Conservation (phyloP, 2,113 vertebrate species). For the Lethenteron camtschaticum region DNA sequence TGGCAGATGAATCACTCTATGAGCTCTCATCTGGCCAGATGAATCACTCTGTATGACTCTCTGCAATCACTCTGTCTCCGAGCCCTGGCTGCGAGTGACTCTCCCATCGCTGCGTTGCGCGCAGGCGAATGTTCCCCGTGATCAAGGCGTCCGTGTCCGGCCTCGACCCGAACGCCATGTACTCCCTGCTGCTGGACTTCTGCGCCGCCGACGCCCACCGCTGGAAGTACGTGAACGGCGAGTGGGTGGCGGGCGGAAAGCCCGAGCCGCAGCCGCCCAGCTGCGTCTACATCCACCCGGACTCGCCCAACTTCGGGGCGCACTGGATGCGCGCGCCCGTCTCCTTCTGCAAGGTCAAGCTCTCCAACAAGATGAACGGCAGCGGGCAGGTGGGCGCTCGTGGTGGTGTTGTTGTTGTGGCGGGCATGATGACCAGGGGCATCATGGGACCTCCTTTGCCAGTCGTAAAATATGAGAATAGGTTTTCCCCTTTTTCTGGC, state of each 20-base stretch:
- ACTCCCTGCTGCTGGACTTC: slow-evolving; percentile 56
- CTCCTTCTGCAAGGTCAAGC: slow-evolving; percentile 65
- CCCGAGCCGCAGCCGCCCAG: slow-evolving; percentile 59
- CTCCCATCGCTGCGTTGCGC: too few species aligned
- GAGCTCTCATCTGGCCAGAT: too few species aligned
- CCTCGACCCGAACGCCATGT: slow-evolving; percentile 61
- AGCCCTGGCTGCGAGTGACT: too few species aligned
- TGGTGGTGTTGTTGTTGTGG: neutral
- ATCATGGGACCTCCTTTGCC: too few species aligned
- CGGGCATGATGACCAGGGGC: too few species aligned
- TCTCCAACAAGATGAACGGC: slow-evolving; percentile 63
- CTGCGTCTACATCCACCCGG: slow-evolving; percentile 63
- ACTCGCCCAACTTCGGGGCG: slow-evolving; percentile 60
- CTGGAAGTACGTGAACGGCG: slow-evolving; percentile 65
- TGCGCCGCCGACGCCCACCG: slow-evolving; percentile 49
- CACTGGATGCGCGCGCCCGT: slow-evolving; percentile 67
- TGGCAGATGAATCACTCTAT: too few species aligned
- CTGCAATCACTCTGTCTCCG: too few species aligned
- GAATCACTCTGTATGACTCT: too few species aligned
- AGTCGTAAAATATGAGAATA: too few species aligned
- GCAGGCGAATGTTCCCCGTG: slow-evolving; percentile 60
- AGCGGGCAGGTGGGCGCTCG: slow-evolving; percentile 39
- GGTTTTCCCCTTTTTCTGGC: too few species aligned
- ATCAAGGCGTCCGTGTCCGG: slow-evolving; percentile 51
- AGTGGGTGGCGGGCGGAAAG: slow-evolving; percentile 58